Evolutionary conservation across 2,888 invertebrate genomes (phyloP).

Genomic region (Zootermopsis nevadensis): DNA sequence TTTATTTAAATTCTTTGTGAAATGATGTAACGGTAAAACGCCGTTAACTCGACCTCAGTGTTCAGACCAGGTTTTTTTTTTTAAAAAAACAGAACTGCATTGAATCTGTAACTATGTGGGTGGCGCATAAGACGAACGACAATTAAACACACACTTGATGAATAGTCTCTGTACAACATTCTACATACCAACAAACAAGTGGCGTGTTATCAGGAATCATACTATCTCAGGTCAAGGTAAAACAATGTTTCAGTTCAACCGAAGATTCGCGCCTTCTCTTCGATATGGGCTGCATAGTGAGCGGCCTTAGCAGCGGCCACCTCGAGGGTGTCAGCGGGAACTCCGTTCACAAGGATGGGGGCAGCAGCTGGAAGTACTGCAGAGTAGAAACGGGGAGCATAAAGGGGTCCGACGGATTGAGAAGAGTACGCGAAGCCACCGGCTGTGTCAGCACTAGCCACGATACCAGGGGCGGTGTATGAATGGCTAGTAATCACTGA

Average conservation of each 20-base stretch:
- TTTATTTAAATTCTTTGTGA: background rate
- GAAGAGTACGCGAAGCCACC: background rate
- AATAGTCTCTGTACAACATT: too few species aligned
- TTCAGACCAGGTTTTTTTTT: background rate
- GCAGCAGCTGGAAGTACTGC: background rate
- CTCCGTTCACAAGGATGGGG: conserved; percentile 1
- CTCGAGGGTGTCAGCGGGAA: background rate
- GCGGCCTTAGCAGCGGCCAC: conserved; percentile 10
- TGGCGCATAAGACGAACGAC: too few species aligned
- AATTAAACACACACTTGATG: too few species aligned
- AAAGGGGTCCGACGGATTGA: background rate
- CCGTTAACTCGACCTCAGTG: background rate
- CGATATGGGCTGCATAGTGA: background rate
- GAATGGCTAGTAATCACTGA: background rate
- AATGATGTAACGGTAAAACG: background rate
- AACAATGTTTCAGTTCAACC: background rate
- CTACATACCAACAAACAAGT: too few species aligned
- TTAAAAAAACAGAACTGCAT: background rate
- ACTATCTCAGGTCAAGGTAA: background rate
- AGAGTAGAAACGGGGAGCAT: background rate
- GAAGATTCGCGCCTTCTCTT: background rate
- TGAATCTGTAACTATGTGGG: too few species aligned
- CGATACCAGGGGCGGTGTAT: background rate
- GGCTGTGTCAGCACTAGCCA: background rate
- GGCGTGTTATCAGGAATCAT: too few species aligned